A percentile compares a stretch with the other conserved stretches of the same genome.
Conservation (phyloP, 1,140 invertebrate species). For the Choristoneura fumiferana region DNA sequence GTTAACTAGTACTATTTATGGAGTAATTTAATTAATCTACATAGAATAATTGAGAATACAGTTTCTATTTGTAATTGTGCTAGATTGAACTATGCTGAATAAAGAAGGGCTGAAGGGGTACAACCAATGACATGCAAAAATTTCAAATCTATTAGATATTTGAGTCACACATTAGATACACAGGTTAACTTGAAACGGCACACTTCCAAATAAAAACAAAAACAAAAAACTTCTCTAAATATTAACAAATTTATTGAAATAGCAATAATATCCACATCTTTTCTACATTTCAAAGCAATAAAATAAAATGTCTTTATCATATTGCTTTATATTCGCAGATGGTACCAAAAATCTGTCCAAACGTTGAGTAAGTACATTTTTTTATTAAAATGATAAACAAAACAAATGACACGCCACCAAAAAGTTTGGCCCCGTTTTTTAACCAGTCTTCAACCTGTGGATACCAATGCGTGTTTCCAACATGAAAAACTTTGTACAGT, state of each 20-base stretch:
- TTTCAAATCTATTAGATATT: constrained; percentile 2
- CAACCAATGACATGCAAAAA: constrained; percentile 7
- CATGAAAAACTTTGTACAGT: no score
- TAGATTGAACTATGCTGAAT: constrained; percentile 1
- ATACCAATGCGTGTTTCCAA: not conserved
- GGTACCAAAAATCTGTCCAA: no score
- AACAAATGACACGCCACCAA: no score
- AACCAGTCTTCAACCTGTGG: no score
- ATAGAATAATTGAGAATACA: not conserved
- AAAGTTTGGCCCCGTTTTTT: no score
- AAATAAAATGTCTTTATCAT: no score
- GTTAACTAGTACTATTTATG: constrained; percentile 25
- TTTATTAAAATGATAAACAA: no score
- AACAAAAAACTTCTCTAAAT: not conserved
- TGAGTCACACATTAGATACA: no score
- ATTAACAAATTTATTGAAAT: no score
- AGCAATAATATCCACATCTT: constrained; percentile 2
- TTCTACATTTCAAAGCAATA: not conserved
- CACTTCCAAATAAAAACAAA: constrained; percentile 1
- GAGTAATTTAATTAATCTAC: constrained; percentile 1
- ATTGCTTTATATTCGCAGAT: no score
- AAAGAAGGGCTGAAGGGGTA: not conserved
- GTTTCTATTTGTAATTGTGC: constrained; percentile 2
- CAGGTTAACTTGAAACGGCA: not conserved
- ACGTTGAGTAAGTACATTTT: no score